Conservation (phyloP, 1,140 invertebrate genomes). For the Paraescarpia echinospica region DNA sequence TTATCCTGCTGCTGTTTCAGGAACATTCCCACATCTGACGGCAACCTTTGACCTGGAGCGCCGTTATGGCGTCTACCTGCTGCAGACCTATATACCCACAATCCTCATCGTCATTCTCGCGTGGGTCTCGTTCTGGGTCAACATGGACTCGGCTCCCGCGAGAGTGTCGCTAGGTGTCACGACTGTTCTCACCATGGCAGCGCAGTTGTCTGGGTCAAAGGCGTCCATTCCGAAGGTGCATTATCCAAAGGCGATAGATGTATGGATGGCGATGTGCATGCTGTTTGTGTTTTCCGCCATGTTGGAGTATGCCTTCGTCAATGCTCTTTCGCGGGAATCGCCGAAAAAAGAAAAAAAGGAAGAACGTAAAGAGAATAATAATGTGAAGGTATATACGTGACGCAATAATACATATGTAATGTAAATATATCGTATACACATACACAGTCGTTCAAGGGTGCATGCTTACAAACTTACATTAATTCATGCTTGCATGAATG, state of each 20-base stretch:
- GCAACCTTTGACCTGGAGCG: neutral
- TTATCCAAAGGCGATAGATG: conserved; percentile 53
- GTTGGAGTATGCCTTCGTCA: conserved; percentile 51
- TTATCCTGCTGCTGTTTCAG: conserved; percentile 91
- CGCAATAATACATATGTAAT: too few species aligned
- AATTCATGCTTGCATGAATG: too few species aligned
- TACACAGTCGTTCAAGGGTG: too few species aligned
- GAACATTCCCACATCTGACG: neutral
- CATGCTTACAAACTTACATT: too few species aligned
- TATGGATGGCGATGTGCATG: conserved; percentile 53
- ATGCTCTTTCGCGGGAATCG: conserved; percentile 35
- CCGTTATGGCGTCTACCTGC: neutral
- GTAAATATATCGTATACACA: too few species aligned
- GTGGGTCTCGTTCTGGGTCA: neutral
- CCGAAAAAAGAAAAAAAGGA: conserved; percentile 37
- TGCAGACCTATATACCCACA: too few species aligned
- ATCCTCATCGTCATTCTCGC: neutral
- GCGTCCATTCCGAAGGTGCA: conserved; percentile 25
- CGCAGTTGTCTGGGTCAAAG: conserved; percentile 9
- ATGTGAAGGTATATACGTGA: too few species aligned
- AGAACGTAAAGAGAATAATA: too few species aligned
- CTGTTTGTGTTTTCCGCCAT: conserved; percentile 52
- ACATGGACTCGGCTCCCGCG: too few species aligned
- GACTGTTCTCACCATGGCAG: neutral
- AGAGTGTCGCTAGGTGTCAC: too few species aligned